Conservation (phyloP, 2,797 vertebrate species). For the Mionectes olivaceus region DNA sequence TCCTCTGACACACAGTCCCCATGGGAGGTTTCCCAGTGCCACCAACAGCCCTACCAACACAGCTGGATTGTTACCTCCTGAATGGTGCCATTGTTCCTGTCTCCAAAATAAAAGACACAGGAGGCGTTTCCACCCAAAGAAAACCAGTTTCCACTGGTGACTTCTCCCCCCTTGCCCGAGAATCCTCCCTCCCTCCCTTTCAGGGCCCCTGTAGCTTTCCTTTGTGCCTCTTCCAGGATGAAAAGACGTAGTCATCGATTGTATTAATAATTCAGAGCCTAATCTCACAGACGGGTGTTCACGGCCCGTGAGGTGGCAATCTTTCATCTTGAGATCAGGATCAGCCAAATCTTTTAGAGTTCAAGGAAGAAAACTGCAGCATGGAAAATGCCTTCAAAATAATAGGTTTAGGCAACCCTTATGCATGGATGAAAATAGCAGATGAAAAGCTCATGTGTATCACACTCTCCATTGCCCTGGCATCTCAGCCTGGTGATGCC, state of each 20-base stretch:
- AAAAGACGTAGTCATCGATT: slow-evolving; percentile 70
- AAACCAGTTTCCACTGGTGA: slow-evolving; percentile 41
- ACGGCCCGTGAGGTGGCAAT: slow-evolving; percentile 45
- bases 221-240: slow-evolving; percentile 60
- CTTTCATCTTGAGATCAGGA: slow-evolving; percentile 64
- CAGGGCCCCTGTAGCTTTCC: slow-evolving; percentile 37
- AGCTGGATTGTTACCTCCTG: neutral
- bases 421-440: neutral
- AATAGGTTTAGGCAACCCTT: neutral
- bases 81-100: slow-evolving; percentile 8
- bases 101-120: neutral
- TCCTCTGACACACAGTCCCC: neutral
- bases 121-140: neutral
- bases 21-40: neutral
- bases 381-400: slow-evolving; percentile 14
- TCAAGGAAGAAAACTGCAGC: slow-evolving; percentile 37
- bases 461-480: fast-evolving
- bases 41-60: neutral
- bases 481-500: neutral
- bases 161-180: neutral
- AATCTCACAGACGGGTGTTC: slow-evolving; percentile 64
- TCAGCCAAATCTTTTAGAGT: slow-evolving; percentile 51
- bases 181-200: slow-evolving; percentile 17
- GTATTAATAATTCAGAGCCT: slow-evolving; percentile 71
- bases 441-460: neutral